phyloP scores from a whole-genome alignment of 1,140 invertebrate genomes.

The Anoplolepis gracilipes region DNA sequence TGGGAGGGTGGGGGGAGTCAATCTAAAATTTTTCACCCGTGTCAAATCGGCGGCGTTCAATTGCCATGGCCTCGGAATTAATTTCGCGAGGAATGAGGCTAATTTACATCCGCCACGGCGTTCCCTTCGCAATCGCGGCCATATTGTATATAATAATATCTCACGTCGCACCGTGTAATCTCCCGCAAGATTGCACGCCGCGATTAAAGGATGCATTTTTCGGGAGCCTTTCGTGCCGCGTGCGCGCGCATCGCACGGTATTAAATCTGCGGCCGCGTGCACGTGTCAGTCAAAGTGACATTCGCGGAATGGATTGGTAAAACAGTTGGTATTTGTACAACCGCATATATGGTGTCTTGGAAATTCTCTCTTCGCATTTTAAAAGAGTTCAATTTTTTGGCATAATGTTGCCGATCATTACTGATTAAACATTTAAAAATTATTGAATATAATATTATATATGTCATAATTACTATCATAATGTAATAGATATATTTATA shows the following conservation, averaged over 20 bases:
- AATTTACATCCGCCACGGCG: conserved; percentile 26
- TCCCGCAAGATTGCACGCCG: conserved; percentile 51
- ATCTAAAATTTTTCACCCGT: conserved; percentile 53
- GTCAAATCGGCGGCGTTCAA: conserved; percentile 46
- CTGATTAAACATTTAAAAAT: neutral
- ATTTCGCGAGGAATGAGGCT: conserved; percentile 55
- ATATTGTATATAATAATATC: conserved; percentile 65
- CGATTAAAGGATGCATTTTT: conserved; percentile 48
- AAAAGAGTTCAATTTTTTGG: neutral
- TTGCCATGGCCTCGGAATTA: conserved; percentile 61
- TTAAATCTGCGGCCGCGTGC: conserved; percentile 38
- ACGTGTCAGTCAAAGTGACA: conserved; percentile 56
- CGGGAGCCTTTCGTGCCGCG: neutral
- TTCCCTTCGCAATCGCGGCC: conserved; percentile 57
- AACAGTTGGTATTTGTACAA: conserved; percentile 15
- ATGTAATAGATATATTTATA: neutral
- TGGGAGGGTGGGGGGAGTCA: neutral
- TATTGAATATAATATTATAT: neutral
- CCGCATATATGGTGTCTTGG: neutral
- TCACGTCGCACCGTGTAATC: conserved; percentile 58
- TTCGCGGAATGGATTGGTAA: conserved; percentile 28
- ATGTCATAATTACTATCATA: neutral
- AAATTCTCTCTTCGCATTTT: neutral
- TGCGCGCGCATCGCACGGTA: neutral
- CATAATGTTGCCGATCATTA: neutral